Evolutionary conservation across 2,113 vertebrate species (phyloP).

Genomic region (Nycticorax nycticorax): DNA sequence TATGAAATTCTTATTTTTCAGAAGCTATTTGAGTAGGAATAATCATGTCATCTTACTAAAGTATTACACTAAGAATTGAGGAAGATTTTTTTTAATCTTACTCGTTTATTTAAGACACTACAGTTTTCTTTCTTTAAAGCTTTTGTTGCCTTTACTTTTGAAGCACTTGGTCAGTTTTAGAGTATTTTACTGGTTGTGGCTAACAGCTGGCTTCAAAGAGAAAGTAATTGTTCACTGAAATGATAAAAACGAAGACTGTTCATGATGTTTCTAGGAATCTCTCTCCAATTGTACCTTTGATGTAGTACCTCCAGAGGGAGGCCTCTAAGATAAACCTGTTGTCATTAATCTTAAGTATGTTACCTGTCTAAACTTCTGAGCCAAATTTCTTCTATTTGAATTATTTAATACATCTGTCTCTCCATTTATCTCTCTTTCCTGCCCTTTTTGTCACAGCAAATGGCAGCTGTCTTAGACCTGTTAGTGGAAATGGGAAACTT

Average conservation of each 20-base stretch:
- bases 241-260: not conserved
- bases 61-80: not conserved
- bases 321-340: not conserved
- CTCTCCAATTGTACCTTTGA: not conserved
- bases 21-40: not conserved
- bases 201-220: not conserved
- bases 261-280: not conserved
- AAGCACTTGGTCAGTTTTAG: not conserved
- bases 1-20: not conserved
- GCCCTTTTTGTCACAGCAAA: conserved; percentile 71
- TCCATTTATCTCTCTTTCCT: not conserved
- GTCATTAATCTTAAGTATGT: not conserved
- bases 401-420: not conserved
- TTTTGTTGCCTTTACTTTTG: not conserved
- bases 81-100: not conserved
- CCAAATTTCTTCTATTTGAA: not conserved
- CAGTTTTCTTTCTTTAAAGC: not conserved
- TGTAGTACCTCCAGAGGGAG: not conserved
- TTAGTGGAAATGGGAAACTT: conserved; percentile 84
- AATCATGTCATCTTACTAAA: not conserved
- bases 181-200: not conserved
- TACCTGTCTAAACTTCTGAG: not conserved
- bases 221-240: not conserved
- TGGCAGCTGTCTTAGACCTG: conserved; percentile 85
- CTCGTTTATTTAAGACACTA: not conserved